Evolutionary conservation across 1,140 invertebrate species (phyloP).

Genomic region (Drosophila baimaii): DNA sequence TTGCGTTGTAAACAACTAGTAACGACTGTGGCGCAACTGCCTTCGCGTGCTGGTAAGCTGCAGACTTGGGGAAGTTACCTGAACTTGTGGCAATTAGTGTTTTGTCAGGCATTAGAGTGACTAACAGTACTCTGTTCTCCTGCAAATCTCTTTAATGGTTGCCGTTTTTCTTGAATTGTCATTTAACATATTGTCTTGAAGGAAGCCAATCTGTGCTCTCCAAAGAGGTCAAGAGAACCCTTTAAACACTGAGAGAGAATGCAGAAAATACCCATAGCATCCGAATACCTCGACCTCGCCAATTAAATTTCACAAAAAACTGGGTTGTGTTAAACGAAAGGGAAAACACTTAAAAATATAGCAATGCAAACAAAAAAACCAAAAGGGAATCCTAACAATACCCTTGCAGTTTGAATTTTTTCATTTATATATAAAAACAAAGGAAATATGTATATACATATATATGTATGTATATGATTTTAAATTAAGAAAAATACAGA

Average conservation of each 20-base stretch:
- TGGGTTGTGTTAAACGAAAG: slow-evolving; percentile 7
- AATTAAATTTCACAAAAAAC: slow-evolving; percentile 62
- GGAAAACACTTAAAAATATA: slow-evolving; percentile 8
- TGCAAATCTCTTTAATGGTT: background rate
- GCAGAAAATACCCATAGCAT: too few species aligned
- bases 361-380: slow-evolving; percentile 10
- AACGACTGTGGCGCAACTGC: slow-evolving; percentile 12
- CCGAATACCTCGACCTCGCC: slow-evolving; percentile 29
- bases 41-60: slow-evolving; percentile 4
- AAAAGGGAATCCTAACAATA: too few species aligned
- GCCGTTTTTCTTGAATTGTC: slow-evolving; percentile 35
- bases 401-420: too few species aligned
- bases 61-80: background rate
- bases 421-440: too few species aligned
- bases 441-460: too few species aligned
- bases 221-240: too few species aligned
- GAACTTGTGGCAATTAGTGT: slow-evolving; percentile 26
- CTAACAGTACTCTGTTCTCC: background rate
- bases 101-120: slow-evolving; percentile 4
- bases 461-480: too few species aligned
- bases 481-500: too few species aligned
- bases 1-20: slow-evolving; percentile 49
- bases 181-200: slow-evolving; percentile 40
- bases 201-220: slow-evolving; percentile 1
- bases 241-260: background rate